Evolutionary conservation across 2,113 vertebrate species (phyloP).

Genomic region (Phoxinus phoxinus): DNA sequence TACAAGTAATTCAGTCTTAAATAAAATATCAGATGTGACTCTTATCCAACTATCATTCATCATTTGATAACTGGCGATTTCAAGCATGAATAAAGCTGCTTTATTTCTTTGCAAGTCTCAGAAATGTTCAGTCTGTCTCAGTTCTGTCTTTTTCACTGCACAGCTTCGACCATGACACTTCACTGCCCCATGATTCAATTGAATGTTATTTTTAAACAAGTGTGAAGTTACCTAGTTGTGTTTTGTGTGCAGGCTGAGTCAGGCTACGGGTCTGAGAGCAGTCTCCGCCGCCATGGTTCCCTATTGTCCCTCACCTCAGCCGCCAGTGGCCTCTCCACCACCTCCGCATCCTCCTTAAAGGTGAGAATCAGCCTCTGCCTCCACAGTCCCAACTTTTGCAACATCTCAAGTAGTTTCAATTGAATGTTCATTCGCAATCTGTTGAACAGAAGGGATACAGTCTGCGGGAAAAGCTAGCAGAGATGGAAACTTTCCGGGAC

Average conservation of each 20-base stretch:
- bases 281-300: constrained; percentile 94
- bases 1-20: background rate
- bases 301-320: constrained; percentile 96
- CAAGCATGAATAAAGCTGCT: background rate
- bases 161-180: background rate
- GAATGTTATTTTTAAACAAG: background rate
- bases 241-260: constrained; percentile 80
- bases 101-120: background rate
- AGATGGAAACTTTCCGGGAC: constrained; percentile 99
- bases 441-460: constrained; percentile 90
- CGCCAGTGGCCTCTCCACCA: constrained; percentile 94
- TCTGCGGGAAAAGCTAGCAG: constrained; percentile 94
- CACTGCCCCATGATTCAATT: background rate
- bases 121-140: background rate
- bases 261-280: constrained; percentile 95
- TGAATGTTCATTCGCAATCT: background rate
- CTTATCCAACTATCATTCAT: background rate
- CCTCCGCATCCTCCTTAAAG: constrained; percentile 97
- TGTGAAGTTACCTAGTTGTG: background rate
- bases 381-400: background rate
- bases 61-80: background rate
- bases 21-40: background rate
- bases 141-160: background rate
- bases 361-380: constrained; percentile 69
- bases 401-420: background rate